phyloP scores from a whole-genome alignment of 1,140 invertebrate genomes.

The Heliconius congener region DNA sequence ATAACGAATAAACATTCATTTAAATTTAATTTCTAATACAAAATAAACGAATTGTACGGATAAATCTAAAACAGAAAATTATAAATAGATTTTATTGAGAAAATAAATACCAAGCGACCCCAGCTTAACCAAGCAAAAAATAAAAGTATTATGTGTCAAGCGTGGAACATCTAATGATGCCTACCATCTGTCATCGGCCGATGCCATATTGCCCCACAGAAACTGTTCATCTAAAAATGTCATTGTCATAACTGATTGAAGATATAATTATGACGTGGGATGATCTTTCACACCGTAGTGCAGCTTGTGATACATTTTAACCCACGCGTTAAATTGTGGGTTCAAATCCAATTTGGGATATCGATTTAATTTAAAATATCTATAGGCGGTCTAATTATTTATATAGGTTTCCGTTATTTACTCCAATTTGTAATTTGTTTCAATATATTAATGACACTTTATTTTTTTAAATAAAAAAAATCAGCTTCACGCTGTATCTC shows the following conservation, averaged over 20 bases:
- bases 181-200: slow-evolving; percentile 48
- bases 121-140: slow-evolving; percentile 18
- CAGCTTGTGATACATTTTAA: too few species aligned
- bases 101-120: slow-evolving; percentile 19
- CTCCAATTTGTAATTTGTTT: too few species aligned
- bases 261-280: slow-evolving; percentile 7
- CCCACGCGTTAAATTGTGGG: neutral
- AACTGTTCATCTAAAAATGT: slow-evolving; percentile 47
- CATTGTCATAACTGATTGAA: slow-evolving; percentile 35
- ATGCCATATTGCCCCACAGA: slow-evolving; percentile 45
- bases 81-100: slow-evolving; percentile 6
- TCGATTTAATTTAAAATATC: too few species aligned
- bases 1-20: neutral
- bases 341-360: neutral
- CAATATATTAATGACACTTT: too few species aligned
- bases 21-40: neutral
- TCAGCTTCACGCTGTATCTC: too few species aligned
- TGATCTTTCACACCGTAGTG: neutral
- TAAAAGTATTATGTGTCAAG: slow-evolving; percentile 35
- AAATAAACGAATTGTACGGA: neutral
- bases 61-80: neutral
- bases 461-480: too few species aligned
- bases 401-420: too few species aligned
- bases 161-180: slow-evolving; percentile 45
- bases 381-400: too few species aligned